Evolutionary conservation across 1,140 invertebrate species (phyloP).

Genomic region (Drosophila guanche): DNA sequence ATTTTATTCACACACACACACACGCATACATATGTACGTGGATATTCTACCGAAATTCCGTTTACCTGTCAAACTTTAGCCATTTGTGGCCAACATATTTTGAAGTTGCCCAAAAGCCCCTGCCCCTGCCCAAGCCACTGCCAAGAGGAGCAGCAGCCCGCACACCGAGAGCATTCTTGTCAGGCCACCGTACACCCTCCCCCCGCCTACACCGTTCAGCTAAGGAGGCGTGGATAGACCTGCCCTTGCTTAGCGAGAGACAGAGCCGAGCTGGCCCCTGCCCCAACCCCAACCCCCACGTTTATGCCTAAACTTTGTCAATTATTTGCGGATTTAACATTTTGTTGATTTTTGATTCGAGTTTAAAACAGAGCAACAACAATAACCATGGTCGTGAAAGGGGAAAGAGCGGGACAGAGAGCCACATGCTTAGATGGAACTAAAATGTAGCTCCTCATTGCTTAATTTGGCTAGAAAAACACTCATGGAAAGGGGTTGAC

Average conservation of each 20-base stretch:
- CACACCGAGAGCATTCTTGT: conserved; percentile 33
- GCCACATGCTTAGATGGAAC: too few species aligned
- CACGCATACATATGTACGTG: conserved; percentile 45
- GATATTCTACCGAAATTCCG: conserved; percentile 73
- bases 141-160: conserved; percentile 1
- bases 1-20: conserved; percentile 7
- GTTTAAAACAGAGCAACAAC: conserved; percentile 58
- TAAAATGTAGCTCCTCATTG: too few species aligned
- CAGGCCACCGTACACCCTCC: conserved; percentile 8
- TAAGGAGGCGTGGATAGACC: too few species aligned
- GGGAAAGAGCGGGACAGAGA: background rate
- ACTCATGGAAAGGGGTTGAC: too few species aligned
- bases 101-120: conserved; percentile 50
- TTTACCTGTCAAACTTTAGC: conserved; percentile 81
- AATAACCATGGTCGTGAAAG: conserved; percentile 26
- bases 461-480: too few species aligned
- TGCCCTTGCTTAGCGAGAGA: conserved; percentile 33
- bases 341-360: conserved; percentile 78
- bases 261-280: conserved; percentile 28
- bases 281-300: conserved; percentile 35
- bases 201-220: background rate
- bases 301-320: conserved; percentile 81
- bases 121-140: conserved; percentile 26
- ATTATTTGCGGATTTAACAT: conserved; percentile 81
- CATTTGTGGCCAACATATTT: conserved; percentile 80